phyloP scores from a whole-genome alignment of 2,113 vertebrate species.

The Fulica atra region DNA sequence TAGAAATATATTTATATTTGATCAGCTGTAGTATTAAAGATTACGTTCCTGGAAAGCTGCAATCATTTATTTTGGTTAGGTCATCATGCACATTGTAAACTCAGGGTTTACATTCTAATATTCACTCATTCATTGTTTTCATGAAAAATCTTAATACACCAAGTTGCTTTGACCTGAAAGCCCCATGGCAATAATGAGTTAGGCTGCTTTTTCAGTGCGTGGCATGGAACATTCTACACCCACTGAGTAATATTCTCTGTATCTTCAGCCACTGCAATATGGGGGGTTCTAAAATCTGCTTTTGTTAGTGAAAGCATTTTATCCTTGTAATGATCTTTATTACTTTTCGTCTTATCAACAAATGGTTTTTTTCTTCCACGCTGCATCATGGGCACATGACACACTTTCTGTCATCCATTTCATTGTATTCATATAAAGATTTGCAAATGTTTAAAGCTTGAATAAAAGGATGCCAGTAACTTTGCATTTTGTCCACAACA shows the following conservation, averaged over 20 bases:
- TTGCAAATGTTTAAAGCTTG: not conserved
- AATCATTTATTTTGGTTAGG: not conserved
- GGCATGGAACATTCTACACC: not conserved
- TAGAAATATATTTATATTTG: constrained; percentile 38
- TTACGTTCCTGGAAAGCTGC: not conserved
- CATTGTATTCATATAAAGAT: not conserved
- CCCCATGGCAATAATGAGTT: not conserved
- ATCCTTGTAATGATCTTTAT: not conserved
- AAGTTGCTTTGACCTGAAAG: not conserved
- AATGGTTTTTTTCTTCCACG: not conserved
- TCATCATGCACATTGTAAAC: not conserved
- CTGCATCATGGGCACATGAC: not conserved
- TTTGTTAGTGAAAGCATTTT: not conserved
- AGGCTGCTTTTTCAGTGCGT: not conserved
- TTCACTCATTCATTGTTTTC: not conserved
- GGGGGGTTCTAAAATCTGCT: not conserved
- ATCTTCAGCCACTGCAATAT: not conserved
- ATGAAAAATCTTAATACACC: not conserved
- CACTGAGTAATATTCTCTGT: not conserved
- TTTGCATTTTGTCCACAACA: constrained; percentile 22
- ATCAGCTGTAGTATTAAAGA: not conserved
- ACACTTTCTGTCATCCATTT: not conserved
- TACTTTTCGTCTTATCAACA: not conserved
- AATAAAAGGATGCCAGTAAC: not conserved
- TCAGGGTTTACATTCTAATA: not conserved